A percentile compares a stretch with the other conserved stretches of the same genome.
Conservation (phyloP, 2,797 vertebrate species). For the Threskiornis aethiopicus region DNA sequence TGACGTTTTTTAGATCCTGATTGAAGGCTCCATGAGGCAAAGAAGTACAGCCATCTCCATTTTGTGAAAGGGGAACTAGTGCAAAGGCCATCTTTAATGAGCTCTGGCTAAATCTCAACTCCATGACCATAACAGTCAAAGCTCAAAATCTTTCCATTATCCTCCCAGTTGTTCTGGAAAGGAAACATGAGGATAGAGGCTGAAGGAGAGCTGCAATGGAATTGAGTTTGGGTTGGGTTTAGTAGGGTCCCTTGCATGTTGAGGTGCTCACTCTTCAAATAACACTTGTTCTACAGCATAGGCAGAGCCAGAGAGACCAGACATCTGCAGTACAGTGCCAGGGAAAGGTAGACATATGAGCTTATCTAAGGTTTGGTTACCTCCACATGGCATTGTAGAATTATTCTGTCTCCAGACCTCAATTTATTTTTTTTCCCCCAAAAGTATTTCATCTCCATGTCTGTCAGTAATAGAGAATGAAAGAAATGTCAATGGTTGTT, state of each 20-base stretch:
- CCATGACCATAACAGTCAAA: neutral
- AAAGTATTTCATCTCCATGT: neutral
- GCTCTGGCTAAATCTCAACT: neutral
- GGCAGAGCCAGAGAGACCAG: neutral
- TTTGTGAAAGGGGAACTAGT: neutral
- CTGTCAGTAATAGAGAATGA: neutral
- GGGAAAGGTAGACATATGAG: neutral
- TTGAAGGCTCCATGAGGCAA: neutral
- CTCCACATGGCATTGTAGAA: neutral
- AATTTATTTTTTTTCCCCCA: neutral
- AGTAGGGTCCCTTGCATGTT: rapidly evolving
- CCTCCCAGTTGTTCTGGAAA: neutral
- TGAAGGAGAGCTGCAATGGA: neutral
- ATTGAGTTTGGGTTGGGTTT: neutral
- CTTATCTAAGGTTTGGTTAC: neutral
- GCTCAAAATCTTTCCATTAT: neutral
- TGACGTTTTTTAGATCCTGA: neutral
- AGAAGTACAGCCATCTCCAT: neutral
- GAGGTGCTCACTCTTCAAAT: neutral
- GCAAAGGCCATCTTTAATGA: neutral
- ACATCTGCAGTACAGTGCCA: neutral
- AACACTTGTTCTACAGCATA: neutral
- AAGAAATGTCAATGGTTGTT: neutral
- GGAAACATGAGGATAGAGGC: neutral
- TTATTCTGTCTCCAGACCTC: neutral